Evolutionary conservation across 2,113 vertebrate species (phyloP), one percentile per base, ranked within the genome.

Genomic region (Cairina moschata): DNA sequence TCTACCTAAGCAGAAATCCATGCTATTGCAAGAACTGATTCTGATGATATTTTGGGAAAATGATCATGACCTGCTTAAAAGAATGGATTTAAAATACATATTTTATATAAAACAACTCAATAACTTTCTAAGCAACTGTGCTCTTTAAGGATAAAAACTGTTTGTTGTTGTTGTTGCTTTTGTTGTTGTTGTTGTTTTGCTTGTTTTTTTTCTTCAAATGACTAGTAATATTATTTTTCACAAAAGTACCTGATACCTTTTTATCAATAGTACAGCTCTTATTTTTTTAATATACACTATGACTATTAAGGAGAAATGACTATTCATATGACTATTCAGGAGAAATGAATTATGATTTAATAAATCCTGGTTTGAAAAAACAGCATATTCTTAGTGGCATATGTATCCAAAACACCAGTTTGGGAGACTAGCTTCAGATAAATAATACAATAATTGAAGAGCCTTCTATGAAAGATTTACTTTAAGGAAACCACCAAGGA

Each of bases 381-480:
- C 25, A 20, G 17, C 3, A 65, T 80, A 88, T 87, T 66, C 10
- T 59, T 95, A 77, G 63, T 86, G 92, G 74, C 29, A 58, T 92
- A 90, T 48, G 23, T 65, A 79, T 75, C 58, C 75, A 82, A 93
- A 95, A 83, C 59, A 89, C 83, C 75, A 86, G 85, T 96, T 73
- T 94, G 80, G 69, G 90, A 92, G 44, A 90, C 32, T 38, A 93
- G 29, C 55, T 95, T 92, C 74, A 87, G 68, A 93, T 90, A 97
- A 98, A 97, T 90, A 96, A 80, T 90, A 95, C 38, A 96, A 90
- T 80, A 95, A 82, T 86, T 86, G 65, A 83, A 88, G 88, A 95
- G n/a, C 36, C 60, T 95, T 95, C 88, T 79, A 91, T 96, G 75
- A 95, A 96, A 94, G 20, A 97, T 95, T 95, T 93, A 96, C 75